Conservation (phyloP, 1,140 invertebrate species). For the Bombus cullumanus region DNA sequence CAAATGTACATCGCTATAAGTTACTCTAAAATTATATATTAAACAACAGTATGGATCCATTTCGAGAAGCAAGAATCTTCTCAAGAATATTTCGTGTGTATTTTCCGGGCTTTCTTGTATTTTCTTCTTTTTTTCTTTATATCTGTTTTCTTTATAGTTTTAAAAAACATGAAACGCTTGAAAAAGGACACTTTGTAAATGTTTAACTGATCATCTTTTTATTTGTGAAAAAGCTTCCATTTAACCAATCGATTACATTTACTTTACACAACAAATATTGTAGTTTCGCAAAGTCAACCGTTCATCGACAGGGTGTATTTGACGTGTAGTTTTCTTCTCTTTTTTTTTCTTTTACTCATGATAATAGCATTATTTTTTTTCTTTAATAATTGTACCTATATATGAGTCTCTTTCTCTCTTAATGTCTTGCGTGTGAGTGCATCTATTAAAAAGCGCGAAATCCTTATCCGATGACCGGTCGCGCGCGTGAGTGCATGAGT, state of each 20-base stretch:
- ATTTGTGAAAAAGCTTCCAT: slow-evolving; percentile 78
- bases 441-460: slow-evolving; percentile 22
- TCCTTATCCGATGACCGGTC: slow-evolving; percentile 11
- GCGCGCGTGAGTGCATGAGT: slow-evolving; percentile 22
- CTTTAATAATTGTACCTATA: slow-evolving; percentile 36
- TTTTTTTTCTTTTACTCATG: slow-evolving; percentile 11
- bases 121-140: neutral
- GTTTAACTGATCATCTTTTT: slow-evolving; percentile 78
- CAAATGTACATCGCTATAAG: slow-evolving; percentile 2
- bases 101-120: neutral
- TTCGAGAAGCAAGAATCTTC: slow-evolving; percentile 19
- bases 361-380: slow-evolving; percentile 35
- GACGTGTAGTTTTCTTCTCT: slow-evolving; percentile 36
- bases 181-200: slow-evolving; percentile 60
- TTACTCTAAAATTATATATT: slow-evolving; percentile 38
- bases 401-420: slow-evolving; percentile 50
- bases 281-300: slow-evolving; percentile 54
- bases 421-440: slow-evolving; percentile 37
- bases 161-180: slow-evolving; percentile 37
- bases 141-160: neutral
- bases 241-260: slow-evolving; percentile 77
- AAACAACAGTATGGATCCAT: slow-evolving; percentile 33
- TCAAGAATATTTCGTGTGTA: neutral
- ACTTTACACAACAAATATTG: slow-evolving; percentile 76
- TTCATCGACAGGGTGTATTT: slow-evolving; percentile 51